Conservation (phyloP, 2,888 invertebrate species). For the Nomada hirtipes region DNA sequence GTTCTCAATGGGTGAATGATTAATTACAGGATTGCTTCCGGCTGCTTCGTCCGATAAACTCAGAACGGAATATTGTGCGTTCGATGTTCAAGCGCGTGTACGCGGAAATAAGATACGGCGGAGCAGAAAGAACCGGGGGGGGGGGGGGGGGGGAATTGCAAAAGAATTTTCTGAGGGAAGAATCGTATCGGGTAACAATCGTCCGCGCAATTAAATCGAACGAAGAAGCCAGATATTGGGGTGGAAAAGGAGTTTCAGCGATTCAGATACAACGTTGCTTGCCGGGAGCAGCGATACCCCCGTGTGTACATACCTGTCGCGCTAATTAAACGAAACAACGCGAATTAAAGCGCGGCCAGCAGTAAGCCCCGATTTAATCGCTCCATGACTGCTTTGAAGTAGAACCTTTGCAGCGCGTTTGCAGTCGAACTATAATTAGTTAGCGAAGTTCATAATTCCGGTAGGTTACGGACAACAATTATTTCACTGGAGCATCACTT, state of each 20-base stretch:
- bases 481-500: not conserved
- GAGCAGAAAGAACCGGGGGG: not conserved
- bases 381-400: not conserved
- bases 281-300: too few relatives aligned
- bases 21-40: constrained; percentile 4
- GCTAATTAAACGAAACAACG: constrained; percentile 18
- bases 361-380: not conserved
- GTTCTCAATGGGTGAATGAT: not conserved
- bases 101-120: not conserved
- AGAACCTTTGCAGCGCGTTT: not conserved
- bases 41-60: not conserved
- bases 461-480: not conserved
- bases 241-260: too few relatives aligned
- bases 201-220: too few relatives aligned
- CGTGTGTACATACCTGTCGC: too few relatives aligned
- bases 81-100: not conserved
- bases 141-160: not conserved
- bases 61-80: not conserved
- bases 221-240: too few relatives aligned
- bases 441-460: not conserved
- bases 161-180: not conserved
- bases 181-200: too few relatives aligned
- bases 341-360: not conserved
- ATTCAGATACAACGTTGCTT: too few relatives aligned
- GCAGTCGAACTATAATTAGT: not conserved